Conservation (phyloP, 2,797 vertebrate genomes). For the Schizopygopsis malacanthus region DNA sequence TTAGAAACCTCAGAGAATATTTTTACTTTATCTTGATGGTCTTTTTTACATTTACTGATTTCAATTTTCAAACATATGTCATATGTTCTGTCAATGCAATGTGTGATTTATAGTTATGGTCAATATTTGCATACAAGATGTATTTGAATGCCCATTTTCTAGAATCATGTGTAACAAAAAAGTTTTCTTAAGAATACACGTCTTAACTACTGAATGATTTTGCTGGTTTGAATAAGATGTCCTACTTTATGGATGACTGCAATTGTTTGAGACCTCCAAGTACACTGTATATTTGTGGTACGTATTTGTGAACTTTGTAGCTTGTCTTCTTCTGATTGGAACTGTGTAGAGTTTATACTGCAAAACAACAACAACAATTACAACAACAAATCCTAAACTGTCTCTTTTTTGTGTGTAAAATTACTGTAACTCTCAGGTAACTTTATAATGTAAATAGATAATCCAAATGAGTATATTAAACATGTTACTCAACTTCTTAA, state of each 20-base stretch:
- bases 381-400: conserved; percentile 57
- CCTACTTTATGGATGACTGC: conserved; percentile 63
- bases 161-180: conserved; percentile 65
- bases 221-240: conserved; percentile 61
- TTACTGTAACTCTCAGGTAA: not conserved
- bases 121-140: conserved; percentile 57
- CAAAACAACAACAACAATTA: conserved; percentile 64
- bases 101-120: conserved; percentile 55
- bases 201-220: conserved; percentile 80
- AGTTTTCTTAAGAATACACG: conserved; percentile 63
- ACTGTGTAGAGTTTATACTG: conserved; percentile 81
- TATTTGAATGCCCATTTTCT: conserved; percentile 49
- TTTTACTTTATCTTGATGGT: conserved; percentile 53
- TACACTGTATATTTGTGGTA: conserved; percentile 84
- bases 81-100: conserved; percentile 65
- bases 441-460: not conserved
- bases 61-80: conserved; percentile 46
- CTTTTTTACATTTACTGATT: conserved; percentile 65
- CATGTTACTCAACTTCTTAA: not conserved
- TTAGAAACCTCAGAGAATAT: not conserved
- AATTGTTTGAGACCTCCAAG: conserved; percentile 70
- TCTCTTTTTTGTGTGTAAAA: conserved; percentile 62
- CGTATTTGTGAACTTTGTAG: conserved; percentile 77
- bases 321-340: conserved; percentile 75
- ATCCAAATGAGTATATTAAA: not conserved